phyloP scores from a whole-genome alignment of 2,797 vertebrate species.

The Ptychobarbus kaznakovi region DNA sequence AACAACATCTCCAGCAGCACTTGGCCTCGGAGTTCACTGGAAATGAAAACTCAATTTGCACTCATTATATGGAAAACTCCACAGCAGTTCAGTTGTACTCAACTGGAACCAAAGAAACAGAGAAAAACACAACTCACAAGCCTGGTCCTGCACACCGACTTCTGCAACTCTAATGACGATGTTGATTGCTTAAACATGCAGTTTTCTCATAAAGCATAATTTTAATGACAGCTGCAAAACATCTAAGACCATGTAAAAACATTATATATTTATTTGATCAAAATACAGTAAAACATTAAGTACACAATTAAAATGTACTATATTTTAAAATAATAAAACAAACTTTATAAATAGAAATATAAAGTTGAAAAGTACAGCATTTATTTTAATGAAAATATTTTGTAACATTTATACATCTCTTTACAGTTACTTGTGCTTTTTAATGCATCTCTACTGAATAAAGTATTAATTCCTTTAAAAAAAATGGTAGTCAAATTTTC shows the following conservation, averaged over 20 bases:
- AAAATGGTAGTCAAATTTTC: background rate
- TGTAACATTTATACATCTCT: background rate
- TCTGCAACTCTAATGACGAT: constrained; percentile 16
- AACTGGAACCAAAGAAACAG: constrained; percentile 33
- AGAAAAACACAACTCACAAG: constrained; percentile 30
- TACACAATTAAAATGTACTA: background rate
- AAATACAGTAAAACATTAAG: background rate
- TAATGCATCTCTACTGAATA: background rate
- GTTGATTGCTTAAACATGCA: constrained; percentile 19
- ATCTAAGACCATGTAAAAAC: background rate
- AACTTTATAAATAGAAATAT: background rate
- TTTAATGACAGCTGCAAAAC: background rate
- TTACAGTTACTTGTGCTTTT: background rate
- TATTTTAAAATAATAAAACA: background rate
- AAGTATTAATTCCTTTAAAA: background rate
- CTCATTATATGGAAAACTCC: constrained; percentile 30
- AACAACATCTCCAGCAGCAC: constrained; percentile 40
- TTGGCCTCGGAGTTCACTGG: constrained; percentile 30
- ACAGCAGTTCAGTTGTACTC: constrained; percentile 36
- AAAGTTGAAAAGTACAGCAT: background rate
- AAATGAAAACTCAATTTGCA: constrained; percentile 36
- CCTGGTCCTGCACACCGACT: constrained; percentile 36
- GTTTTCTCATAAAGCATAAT: background rate
- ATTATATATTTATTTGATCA: background rate
- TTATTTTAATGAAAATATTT: background rate